phyloP scores from a whole-genome alignment of 2,113 vertebrate species.

The Salvelinus namaycush region DNA sequence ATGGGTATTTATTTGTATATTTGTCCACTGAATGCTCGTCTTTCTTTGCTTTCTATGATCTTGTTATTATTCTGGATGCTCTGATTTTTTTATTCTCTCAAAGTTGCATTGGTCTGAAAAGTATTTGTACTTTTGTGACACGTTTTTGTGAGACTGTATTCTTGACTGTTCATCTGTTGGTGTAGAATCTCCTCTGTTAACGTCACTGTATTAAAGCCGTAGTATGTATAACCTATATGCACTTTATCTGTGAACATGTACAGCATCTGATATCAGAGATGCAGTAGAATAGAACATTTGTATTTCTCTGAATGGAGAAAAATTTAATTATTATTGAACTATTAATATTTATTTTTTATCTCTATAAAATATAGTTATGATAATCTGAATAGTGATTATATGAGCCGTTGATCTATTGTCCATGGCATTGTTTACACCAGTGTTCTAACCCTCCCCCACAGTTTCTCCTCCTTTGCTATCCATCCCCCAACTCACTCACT shows the following conservation, averaged over 20 bases:
- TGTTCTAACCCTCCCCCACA: slow-evolving; percentile 38
- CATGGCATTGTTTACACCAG: slow-evolving; percentile 65
- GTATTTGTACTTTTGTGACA: slow-evolving; percentile 41
- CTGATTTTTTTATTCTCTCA: slow-evolving; percentile 31
- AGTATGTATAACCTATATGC: slow-evolving; percentile 47
- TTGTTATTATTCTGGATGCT: slow-evolving; percentile 38
- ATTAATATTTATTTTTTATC: too few relatives aligned
- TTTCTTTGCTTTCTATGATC: slow-evolving; percentile 22
- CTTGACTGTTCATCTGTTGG: slow-evolving; percentile 47
- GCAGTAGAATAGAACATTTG: too few relatives aligned
- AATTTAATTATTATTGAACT: background rate
- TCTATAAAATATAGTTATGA: too few relatives aligned
- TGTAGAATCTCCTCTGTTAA: slow-evolving; percentile 51
- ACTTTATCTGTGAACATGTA: slow-evolving; percentile 15
- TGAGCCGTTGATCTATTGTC: background rate
- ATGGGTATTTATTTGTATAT: slow-evolving; percentile 1
- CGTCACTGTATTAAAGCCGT: slow-evolving; percentile 45
- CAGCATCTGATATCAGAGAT: too few relatives aligned
- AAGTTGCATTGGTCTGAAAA: slow-evolving; percentile 18
- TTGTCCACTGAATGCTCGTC: background rate
- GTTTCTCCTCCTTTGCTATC: slow-evolving; percentile 23
- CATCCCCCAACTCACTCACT: slow-evolving; percentile 35
- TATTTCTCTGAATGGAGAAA: background rate
- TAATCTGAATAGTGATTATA: background rate
- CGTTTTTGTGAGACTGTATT: slow-evolving; percentile 35